These are phyloP conservation scores for Larimichthys polyactis DNA, from an alignment of 2,113 vertebrate genomes.

Conservation along the genomic window DNA sequence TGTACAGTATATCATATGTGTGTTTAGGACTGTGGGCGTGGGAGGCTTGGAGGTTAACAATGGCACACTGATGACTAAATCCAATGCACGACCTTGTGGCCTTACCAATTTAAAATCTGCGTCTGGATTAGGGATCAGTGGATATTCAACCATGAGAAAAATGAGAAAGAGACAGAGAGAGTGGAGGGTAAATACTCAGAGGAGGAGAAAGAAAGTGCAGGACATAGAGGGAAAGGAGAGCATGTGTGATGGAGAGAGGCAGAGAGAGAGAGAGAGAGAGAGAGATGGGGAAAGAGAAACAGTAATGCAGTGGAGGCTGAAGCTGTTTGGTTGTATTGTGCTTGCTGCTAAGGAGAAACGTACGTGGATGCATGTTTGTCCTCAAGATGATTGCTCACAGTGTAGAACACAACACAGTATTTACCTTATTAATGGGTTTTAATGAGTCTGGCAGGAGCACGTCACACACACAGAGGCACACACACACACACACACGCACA, in stretches of 20 bases:
- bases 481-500: conserved; percentile 6
- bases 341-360: not conserved
- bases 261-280: not conserved
- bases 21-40: conserved; percentile 9
- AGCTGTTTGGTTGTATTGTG: conserved; percentile 19
- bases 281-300: conserved; percentile 11
- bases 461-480: conserved; percentile 1
- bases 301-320: conserved; percentile 14
- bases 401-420: conserved; percentile 33
- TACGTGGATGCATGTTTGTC: conserved; percentile 32
- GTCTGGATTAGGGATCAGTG: conserved; percentile 63
- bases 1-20: not conserved
- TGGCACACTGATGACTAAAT: conserved; percentile 54
- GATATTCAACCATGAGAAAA: conserved; percentile 63
- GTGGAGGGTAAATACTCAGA: not conserved
- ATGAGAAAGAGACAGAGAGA: not conserved
- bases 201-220: not conserved
- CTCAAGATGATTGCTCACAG: conserved; percentile 35
- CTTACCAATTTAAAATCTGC: conserved; percentile 56
- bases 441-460: conserved; percentile 45
- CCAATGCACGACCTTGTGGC: conserved; percentile 42
- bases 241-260: not conserved
- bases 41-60: conserved; percentile 19
- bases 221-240: not conserved
- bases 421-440: conserved; percentile 53